Base-by-base conservation (phyloP, 1,140 invertebrate genomes). In the Oreohelix idahoensis region DNA sequence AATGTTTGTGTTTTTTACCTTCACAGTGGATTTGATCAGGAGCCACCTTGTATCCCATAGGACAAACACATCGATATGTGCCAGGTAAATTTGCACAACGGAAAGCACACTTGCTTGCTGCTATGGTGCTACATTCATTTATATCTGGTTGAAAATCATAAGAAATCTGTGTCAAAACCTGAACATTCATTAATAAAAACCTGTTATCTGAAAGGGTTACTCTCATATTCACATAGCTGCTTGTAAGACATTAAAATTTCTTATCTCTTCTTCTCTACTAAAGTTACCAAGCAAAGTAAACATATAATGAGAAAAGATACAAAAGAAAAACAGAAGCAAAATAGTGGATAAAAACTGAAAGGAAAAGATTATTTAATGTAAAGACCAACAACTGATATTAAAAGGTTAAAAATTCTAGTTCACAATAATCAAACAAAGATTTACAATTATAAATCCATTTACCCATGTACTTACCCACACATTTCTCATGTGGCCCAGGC, bases 21-120 rank as follows among this genome's bases (percentile, higher is more conserved):
- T 95, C 94, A 92, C 97, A 97, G 90, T 97, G 96, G 73, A 95
- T 93, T 81, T 95, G 96, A 93, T 97, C 96, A 0, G 95, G 94
- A 66, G 96, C 90, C 0, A 96, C 91, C 71, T 94, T 94, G 92
- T 95, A 95, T 15, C 96, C 96, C 0, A 94, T 92, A 0, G 95
- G 95, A 89, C 96, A 97, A 76, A 95, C 94, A 87, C 96, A 96
- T 1, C 93, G 90, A 89, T 95, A 96, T 2, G 95, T 95, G 23
- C 96, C 95, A 1, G 94, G 93, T 0, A 94, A 94, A 89, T 96
- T 96, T 51, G 88, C 86, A 85, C 92, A 92, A 42, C 96, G 94
- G 93, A 97, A 97, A 5, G 96, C 96, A 92, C 97, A 98, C 87
- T 95, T 94, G 86, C 96, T 96, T 35, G 95, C 95, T 66, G 95